Conservation (phyloP, 2,113 vertebrate genomes). For the Nothoprocta pentlandii region DNA sequence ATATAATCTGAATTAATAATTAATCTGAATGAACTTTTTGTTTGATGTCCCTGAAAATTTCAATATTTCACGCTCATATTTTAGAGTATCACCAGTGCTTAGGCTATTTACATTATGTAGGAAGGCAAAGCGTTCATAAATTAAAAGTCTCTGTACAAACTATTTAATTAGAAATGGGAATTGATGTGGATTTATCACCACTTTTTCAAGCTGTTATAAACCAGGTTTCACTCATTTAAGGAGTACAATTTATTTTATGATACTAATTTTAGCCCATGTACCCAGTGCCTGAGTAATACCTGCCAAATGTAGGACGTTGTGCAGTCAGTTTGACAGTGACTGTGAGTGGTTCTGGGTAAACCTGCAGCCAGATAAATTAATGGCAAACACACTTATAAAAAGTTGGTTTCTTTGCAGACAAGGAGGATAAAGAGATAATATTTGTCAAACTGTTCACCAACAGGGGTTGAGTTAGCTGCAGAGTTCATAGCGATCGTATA, state of each 20-base stretch:
- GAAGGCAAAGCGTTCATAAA: not conserved
- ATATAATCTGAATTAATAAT: not conserved
- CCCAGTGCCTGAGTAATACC: not conserved
- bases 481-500: not conserved
- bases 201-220: not conserved
- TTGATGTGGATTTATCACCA: not conserved
- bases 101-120: not conserved
- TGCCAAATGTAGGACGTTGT: not conserved
- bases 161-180: not conserved
- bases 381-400: not conserved
- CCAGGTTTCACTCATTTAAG: not conserved
- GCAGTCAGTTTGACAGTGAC: not conserved
- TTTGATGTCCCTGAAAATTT: not conserved
- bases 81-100: not conserved
- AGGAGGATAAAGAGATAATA: not conserved
- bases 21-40: not conserved
- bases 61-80: not conserved
- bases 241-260: not conserved
- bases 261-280: not conserved
- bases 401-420: conserved; percentile 5
- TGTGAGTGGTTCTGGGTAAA: not conserved
- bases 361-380: not conserved
- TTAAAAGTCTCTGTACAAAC: not conserved
- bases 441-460: conserved; percentile 32
- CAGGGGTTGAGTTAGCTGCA: not conserved